A percentile compares a stretch with the other conserved stretches of the same genome.
Conservation (phyloP, 2,113 vertebrate genomes). For the Tinamus guttatus region DNA sequence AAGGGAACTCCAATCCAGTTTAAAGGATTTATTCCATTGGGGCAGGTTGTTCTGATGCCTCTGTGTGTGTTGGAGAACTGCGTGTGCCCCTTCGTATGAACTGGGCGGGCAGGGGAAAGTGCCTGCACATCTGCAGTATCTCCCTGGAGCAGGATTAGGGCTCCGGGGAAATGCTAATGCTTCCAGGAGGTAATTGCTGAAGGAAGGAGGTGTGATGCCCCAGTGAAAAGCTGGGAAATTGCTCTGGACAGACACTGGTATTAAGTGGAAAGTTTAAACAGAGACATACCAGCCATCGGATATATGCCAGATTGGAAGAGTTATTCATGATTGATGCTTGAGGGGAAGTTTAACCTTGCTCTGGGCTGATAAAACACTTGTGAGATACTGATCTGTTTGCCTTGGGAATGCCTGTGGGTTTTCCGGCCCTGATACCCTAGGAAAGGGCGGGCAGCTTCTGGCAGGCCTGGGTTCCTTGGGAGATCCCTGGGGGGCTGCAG, state of each 20-base stretch:
- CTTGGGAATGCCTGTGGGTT: not conserved
- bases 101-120: not conserved
- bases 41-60: not conserved
- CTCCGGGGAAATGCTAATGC: not conserved
- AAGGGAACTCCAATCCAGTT: not conserved
- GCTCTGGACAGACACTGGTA: not conserved
- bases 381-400: not conserved
- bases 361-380: not conserved
- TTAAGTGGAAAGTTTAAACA: not conserved
- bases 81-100: fast-evolving
- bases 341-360: not conserved
- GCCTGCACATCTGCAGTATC: not conserved
- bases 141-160: not conserved
- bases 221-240: not conserved
- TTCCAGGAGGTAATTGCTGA: not conserved
- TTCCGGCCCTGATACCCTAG: not conserved
- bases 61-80: fast-evolving
- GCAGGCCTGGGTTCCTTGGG: too few species aligned
- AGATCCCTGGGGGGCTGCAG: too few species aligned
- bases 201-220: not conserved
- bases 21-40: not conserved
- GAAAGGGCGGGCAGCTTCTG: not conserved
- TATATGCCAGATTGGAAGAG: not conserved
- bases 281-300: not conserved
- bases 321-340: not conserved